Percentiles rank a stretch among this genome's conserved stretches.
phyloP scores from a whole-genome alignment of 2,113 vertebrate genomes.

The Emydura subglobosa region DNA sequence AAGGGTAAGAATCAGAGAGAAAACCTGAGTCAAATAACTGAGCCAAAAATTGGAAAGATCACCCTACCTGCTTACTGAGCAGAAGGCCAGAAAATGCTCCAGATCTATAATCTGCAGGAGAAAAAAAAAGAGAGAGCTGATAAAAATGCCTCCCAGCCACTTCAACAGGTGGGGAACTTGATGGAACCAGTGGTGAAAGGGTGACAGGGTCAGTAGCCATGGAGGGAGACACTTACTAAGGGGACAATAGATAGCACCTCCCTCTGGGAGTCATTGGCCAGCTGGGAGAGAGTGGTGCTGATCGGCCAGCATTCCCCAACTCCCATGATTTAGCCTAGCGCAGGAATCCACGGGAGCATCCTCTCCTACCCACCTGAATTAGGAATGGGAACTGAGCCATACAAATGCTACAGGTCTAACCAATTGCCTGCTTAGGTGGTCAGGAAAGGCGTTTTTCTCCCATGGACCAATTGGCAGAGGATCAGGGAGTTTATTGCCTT shows the following conservation, averaged over 20 bases:
- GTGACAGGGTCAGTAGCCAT: background rate
- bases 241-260: background rate
- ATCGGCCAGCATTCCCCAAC: background rate
- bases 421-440: background rate
- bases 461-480: background rate
- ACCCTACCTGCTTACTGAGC: background rate
- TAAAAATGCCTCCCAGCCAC: background rate
- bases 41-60: background rate
- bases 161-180: background rate
- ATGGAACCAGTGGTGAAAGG: background rate
- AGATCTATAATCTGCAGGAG: background rate
- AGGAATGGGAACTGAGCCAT: background rate
- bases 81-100: background rate
- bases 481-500: background rate
- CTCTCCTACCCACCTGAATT: background rate
- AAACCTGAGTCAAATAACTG: background rate
- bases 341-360: background rate
- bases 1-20: background rate
- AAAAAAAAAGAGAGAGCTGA: background rate
- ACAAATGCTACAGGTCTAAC: background rate
- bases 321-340: background rate
- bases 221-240: background rate
- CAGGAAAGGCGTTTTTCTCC: background rate
- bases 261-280: background rate
- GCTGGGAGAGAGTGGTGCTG: background rate